phyloP scores from a whole-genome alignment of 2,797 vertebrate genomes.

The Semotilus atromaculatus region DNA sequence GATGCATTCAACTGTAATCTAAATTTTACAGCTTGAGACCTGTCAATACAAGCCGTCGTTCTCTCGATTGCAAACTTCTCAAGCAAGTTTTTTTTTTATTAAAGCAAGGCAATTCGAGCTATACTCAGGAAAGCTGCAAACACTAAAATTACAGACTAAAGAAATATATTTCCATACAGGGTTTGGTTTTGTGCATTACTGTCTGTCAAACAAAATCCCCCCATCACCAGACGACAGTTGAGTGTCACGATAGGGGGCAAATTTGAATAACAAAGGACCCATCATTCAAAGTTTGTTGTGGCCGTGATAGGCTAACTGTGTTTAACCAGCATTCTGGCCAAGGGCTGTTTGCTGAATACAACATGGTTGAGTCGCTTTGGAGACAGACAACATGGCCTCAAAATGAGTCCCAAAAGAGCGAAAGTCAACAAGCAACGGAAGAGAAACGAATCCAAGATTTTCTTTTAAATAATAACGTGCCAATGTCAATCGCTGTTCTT shows the following conservation, averaged over 20 bases:
- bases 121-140: not conserved
- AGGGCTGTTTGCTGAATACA: slow-evolving; percentile 40
- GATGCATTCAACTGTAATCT: slow-evolving; percentile 46
- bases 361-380: not conserved
- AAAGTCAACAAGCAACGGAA: slow-evolving; percentile 36
- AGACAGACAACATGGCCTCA: slow-evolving; percentile 11
- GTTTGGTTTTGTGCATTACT: slow-evolving; percentile 2
- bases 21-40: slow-evolving; percentile 33
- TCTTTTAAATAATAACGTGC: not conserved
- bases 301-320: not conserved
- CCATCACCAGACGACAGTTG: not conserved
- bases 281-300: slow-evolving; percentile 42
- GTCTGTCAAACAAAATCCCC: slow-evolving; percentile 19
- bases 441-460: slow-evolving; percentile 29
- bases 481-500: not conserved
- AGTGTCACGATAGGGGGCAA: not conserved
- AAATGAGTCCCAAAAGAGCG: not conserved
- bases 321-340: slow-evolving; percentile 32
- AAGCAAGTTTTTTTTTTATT: slow-evolving; percentile 50
- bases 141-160: not conserved
- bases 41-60: slow-evolving; percentile 49
- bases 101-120: slow-evolving; percentile 28
- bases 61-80: slow-evolving; percentile 52
- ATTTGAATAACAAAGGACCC: slow-evolving; percentile 25
- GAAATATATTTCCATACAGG: not conserved